These are phyloP conservation scores for Paguma larvata DNA, from an alignment of 2,797 vertebrate species.

Conservation along the genomic window DNA sequence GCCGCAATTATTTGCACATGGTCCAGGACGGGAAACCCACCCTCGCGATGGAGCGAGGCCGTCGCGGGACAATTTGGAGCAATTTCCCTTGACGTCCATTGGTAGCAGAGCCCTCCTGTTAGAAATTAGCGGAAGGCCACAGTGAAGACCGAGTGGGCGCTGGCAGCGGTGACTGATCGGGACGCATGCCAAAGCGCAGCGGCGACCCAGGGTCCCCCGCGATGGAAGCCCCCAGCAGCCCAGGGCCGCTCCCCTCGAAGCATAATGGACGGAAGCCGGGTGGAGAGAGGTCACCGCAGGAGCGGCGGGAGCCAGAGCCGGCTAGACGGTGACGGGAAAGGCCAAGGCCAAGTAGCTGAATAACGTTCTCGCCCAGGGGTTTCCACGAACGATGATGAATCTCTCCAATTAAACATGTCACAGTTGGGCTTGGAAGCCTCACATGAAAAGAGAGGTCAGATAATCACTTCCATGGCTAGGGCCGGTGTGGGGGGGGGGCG, in stretches of 20 bases:
- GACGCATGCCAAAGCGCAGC: accelerated
- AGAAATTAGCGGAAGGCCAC: neutral
- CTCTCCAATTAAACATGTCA: neutral
- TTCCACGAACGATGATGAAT: neutral
- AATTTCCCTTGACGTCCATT: neutral
- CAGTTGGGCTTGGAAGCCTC: neutral
- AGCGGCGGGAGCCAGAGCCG: neutral
- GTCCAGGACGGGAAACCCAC: neutral
- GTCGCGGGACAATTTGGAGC: neutral
- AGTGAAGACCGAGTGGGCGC: neutral
- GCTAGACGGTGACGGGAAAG: accelerated
- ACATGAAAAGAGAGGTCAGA: conserved; percentile 29
- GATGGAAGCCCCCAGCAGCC: accelerated
- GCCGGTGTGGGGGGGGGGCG: neutral
- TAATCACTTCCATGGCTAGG: conserved; percentile 22
- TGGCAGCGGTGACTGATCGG: neutral
- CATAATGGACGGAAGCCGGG: neutral
- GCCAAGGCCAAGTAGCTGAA: neutral
- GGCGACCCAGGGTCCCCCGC: accelerated
- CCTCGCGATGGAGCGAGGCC: neutral
- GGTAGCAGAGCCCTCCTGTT: neutral
- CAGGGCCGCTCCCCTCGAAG: accelerated
- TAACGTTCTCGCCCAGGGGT: neutral
- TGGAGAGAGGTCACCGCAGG: neutral
- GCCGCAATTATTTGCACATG: conserved; percentile 43